Conservation (phyloP, 2,888 invertebrate species). For the Athrips mouffetella region DNA sequence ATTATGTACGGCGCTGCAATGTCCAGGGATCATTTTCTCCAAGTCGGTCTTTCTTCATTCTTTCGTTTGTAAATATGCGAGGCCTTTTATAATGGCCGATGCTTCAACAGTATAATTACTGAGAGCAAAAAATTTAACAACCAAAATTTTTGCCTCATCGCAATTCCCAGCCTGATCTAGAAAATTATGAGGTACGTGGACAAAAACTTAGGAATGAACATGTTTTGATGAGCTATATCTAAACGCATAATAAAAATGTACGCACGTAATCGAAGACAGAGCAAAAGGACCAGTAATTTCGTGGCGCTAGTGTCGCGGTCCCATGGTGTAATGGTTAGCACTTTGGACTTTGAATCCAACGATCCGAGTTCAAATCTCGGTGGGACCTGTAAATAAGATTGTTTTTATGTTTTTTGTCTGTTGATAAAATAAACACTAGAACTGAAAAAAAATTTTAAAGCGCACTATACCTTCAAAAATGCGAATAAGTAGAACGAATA, state of each 20-base stretch:
- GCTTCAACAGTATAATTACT: slow-evolving; percentile 49
- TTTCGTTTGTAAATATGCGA: slow-evolving; percentile 44
- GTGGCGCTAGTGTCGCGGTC: slow-evolving; percentile 51
- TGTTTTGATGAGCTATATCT: slow-evolving; percentile 5
- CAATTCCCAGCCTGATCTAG: slow-evolving; percentile 40
- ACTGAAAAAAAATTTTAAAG: too few species aligned
- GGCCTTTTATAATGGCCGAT: slow-evolving; percentile 49
- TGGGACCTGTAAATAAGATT: slow-evolving; percentile 74
- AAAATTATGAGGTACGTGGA: slow-evolving; percentile 33
- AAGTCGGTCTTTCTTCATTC: slow-evolving; percentile 35
- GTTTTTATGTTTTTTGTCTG: not conserved
- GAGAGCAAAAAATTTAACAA: slow-evolving; percentile 40
- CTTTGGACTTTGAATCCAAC: slow-evolving; percentile 89
- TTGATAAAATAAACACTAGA: not conserved
- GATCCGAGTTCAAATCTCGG: slow-evolving; percentile 89
- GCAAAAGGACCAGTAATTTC: slow-evolving; percentile 13
- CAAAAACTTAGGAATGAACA: slow-evolving; percentile 29
- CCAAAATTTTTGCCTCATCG: slow-evolving; percentile 48
- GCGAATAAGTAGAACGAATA: too few species aligned
- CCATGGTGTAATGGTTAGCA: slow-evolving; percentile 88
- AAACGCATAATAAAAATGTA: not conserved
- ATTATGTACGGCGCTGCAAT: not conserved
- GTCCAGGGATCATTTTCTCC: slow-evolving; percentile 29
- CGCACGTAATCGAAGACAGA: not conserved
- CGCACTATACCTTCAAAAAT: too few species aligned